A percentile compares a stretch with the other conserved stretches of the same genome.
These are phyloP conservation scores for Brachyptera risi DNA, from an alignment of 2,888 invertebrate genomes.

Conservation along the genomic window DNA sequence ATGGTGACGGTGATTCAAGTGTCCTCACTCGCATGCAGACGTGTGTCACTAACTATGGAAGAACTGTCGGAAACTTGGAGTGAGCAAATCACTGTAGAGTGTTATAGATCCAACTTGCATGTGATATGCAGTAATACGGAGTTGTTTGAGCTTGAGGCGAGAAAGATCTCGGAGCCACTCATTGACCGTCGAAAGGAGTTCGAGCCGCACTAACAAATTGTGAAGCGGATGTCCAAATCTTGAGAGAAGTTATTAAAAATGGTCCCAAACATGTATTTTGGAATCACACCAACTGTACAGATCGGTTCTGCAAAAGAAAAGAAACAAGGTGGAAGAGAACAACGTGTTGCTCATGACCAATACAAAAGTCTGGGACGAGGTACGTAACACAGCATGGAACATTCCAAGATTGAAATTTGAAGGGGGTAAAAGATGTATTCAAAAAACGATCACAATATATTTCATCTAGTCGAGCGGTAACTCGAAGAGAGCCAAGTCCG, in stretches of 20 bases:
- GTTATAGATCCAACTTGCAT: conserved; percentile 25
- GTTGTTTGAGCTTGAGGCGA: not conserved
- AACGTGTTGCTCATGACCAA: not conserved
- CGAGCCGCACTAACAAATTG: conserved; percentile 7
- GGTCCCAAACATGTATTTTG: conserved; percentile 24
- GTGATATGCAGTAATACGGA: not conserved
- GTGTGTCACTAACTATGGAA: conserved; percentile 17
- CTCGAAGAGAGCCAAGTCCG: too few relatives aligned
- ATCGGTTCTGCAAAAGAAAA: conserved; percentile 17
- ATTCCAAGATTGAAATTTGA: too few relatives aligned
- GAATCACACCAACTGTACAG: conserved; percentile 17
- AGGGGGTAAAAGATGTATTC: too few relatives aligned
- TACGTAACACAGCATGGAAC: not conserved
- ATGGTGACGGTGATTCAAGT: conserved; percentile 34
- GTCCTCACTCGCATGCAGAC: conserved; percentile 27
- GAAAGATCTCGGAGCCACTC: not conserved
- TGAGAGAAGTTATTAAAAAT: conserved; percentile 16
- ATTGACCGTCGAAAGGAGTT: conserved; percentile 10
- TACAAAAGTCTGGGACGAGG: not conserved
- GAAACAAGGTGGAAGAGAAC: conserved; percentile 17
- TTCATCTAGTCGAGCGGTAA: too few relatives aligned
- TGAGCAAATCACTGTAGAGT: conserved; percentile 30
- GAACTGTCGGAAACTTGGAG: conserved; percentile 31
- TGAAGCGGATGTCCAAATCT: not conserved
- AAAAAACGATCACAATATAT: too few relatives aligned